Conservation (phyloP, 1,140 invertebrate species). For the Pomacea maculata region DNA sequence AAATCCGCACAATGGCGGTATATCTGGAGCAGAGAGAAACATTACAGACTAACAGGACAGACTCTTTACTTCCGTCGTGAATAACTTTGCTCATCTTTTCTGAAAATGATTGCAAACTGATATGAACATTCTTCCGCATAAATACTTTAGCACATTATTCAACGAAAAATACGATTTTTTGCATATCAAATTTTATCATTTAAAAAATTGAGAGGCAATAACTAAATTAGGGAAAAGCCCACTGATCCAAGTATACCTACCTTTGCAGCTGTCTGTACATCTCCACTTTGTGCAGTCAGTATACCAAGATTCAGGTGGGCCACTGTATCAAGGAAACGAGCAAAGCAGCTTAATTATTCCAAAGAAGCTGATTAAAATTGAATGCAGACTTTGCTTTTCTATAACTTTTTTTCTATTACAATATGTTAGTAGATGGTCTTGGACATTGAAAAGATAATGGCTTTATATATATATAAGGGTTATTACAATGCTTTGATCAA, state of each 20-base stretch:
- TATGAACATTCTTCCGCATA: too few relatives aligned
- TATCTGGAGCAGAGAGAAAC: constrained; percentile 59
- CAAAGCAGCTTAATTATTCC: not conserved
- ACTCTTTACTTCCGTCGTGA: too few relatives aligned
- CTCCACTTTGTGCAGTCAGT: constrained; percentile 82
- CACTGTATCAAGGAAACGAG: constrained; percentile 74
- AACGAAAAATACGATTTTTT: too few relatives aligned
- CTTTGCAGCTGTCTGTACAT: constrained; percentile 83
- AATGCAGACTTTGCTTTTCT: not conserved
- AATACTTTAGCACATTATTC: too few relatives aligned
- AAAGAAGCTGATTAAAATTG: not conserved
- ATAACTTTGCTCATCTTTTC: too few relatives aligned
- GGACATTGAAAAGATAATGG: too few relatives aligned
- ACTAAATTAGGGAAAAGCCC: not conserved
- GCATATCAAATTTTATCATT: too few relatives aligned
- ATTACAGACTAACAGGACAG: too few relatives aligned
- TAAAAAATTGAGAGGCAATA: too few relatives aligned
- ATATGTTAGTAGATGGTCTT: too few relatives aligned
- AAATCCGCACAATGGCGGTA: constrained; percentile 83
- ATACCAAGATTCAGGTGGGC: constrained; percentile 94
- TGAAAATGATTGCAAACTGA: too few relatives aligned
- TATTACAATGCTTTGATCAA: not conserved
- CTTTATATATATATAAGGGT: not conserved
- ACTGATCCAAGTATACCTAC: constrained; percentile 49
- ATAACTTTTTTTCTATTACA: too few relatives aligned